Evolutionary conservation across 1,140 invertebrate genomes (phyloP), one percentile per base, ranked within the genome.

Genomic region (Leptonema lineaticorne): DNA sequence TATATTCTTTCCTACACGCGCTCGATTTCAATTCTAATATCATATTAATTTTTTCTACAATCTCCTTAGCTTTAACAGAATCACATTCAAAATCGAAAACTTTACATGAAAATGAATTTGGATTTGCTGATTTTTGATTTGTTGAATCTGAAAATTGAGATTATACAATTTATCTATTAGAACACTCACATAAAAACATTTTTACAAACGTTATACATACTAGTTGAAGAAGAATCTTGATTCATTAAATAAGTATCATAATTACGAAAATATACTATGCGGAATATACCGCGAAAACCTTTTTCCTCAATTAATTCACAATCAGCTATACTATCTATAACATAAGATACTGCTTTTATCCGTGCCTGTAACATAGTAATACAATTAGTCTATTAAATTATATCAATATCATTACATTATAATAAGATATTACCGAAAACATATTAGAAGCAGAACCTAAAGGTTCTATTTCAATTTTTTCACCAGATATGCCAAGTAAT

Each of bases 381-480:
- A n/a, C 33, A 20, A 33, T 62, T 5, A 20, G 4, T 30, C 7
- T 7, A 6, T 6, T 9, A 8, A 46, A 63, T 46, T 11, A 63
- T 53, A 50, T 50, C 66, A 28, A 14, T 18, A 18, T 14, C 66
- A 27, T 6, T 30, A 60, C 53, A 18, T 59, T 26, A 16, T 46
- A 50, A 48, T 56, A 24, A 69, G 22, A 74, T 74, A 84, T 87
- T 72, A 82, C 81, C 86, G 88, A 91, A 76, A 92, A 87, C 73
- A 89, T 84, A 74, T 89, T 88, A 50, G 89, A 86, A 88, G 81
- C 84, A 85, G 74, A 82, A 84, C 88, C 87, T 14, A 93, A 85
- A 1, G 93, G 92, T 78, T 94, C 92, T 57, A 97, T 93, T 82
- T 97, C 94, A 63, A 97, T 89, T 77, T 93, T 93, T 74, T 96